A percentile compares a stretch with the other conserved stretches of the same genome.
Evolutionary conservation across 2,888 invertebrate genomes (phyloP).

Genomic region (Cloeon dipterum): DNA sequence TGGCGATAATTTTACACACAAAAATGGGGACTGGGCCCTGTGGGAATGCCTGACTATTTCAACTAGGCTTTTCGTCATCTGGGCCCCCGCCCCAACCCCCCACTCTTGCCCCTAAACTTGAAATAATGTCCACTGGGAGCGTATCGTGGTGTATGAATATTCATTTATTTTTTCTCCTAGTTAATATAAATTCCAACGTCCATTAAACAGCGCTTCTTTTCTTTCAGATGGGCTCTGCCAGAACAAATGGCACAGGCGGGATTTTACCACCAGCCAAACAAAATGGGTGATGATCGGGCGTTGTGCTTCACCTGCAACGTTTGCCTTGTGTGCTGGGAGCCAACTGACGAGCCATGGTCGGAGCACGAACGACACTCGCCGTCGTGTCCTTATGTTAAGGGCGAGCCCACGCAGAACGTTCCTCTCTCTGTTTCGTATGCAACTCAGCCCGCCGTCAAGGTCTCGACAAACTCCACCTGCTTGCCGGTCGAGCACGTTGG

Average conservation of each 20-base stretch:
- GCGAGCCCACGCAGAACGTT: slow-evolving; percentile 88
- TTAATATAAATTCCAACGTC: no score
- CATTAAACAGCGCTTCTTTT: no score
- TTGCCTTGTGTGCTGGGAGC: slow-evolving; percentile 90
- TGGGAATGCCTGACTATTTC: no score
- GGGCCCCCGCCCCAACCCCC: no score
- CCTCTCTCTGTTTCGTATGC: slow-evolving; percentile 70
- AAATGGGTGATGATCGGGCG: slow-evolving; percentile 76
- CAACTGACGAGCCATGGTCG: slow-evolving; percentile 92
- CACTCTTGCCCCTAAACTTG: no score
- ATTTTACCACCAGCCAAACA: slow-evolving; percentile 83
- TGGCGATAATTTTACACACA: no score
- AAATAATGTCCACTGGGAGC: no score
- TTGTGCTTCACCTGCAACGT: slow-evolving; percentile 93
- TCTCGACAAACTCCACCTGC: background rate
- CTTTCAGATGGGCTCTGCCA: slow-evolving; percentile 69
- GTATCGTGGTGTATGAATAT: no score
- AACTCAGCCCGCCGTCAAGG: slow-evolving; percentile 42
- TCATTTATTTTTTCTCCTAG: no score
- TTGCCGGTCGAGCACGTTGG: slow-evolving; percentile 18
- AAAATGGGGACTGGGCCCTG: no score
- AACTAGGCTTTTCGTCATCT: no score
- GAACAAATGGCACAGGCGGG: slow-evolving; percentile 95
- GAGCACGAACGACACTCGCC: slow-evolving; percentile 91
- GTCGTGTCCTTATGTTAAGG: slow-evolving; percentile 78